Percentiles rank a stretch among this genome's conserved stretches.
phyloP scores from a whole-genome alignment of 2,888 invertebrate species.

The Euplexia lucipara region DNA sequence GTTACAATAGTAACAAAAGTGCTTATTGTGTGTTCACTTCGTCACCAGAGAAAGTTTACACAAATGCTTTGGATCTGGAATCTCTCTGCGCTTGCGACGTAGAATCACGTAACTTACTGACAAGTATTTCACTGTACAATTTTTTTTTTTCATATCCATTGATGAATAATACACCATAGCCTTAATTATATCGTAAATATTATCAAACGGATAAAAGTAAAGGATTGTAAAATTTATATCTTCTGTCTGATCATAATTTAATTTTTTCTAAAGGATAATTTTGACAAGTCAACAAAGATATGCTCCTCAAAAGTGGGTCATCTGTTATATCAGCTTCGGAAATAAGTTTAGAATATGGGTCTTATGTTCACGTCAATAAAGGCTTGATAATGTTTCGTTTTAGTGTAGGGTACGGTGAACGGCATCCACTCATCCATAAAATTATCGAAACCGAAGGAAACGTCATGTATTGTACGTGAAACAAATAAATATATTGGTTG shows the following conservation, averaged over 20 bases:
- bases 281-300: not conserved
- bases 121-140: conserved; percentile 11
- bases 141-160: not conserved
- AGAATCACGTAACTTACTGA: conserved; percentile 44
- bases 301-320: not conserved
- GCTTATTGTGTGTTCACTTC: conserved; percentile 59
- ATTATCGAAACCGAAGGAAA: conserved; percentile 56
- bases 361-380: not conserved
- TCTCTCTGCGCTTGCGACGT: conserved; percentile 57
- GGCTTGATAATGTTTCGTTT: not conserved
- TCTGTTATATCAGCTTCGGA: not conserved
- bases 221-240: not conserved
- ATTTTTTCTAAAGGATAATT: not conserved
- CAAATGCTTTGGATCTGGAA: conserved; percentile 68
- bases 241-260: not conserved
- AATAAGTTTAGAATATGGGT: not conserved
- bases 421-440: conserved; percentile 44
- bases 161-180: too few species aligned
- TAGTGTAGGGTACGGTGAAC: conserved; percentile 3
- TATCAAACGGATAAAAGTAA: not conserved
- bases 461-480: conserved; percentile 38
- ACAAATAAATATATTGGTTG: conserved; percentile 63
- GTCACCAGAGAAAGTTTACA: conserved; percentile 73
- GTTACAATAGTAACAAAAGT: conserved; percentile 51
- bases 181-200: too few species aligned